phyloP scores from a whole-genome alignment of 2,888 invertebrate species.

The Gasteruption jaculator region DNA sequence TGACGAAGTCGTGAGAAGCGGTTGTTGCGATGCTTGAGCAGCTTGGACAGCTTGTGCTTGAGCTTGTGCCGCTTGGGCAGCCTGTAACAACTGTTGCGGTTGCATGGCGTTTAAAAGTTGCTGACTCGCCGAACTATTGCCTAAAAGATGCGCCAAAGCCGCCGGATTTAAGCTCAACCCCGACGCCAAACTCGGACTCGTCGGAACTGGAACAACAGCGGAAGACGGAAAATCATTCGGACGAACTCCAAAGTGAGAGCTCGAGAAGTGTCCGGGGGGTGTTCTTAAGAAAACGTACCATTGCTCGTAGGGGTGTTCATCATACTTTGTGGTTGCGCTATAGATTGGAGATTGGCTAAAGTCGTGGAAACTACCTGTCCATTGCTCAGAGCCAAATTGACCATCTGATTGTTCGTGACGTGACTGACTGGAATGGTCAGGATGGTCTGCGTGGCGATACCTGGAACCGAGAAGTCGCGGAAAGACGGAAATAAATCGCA shows the following conservation, averaged over 20 bases:
- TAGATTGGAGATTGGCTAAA: slow-evolving; percentile 72
- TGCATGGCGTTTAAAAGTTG: slow-evolving; percentile 72
- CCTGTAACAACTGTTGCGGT: slow-evolving; percentile 59
- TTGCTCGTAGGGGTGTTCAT: slow-evolving; percentile 55
- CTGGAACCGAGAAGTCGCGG: too few species aligned
- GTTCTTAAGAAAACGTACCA: slow-evolving; percentile 44
- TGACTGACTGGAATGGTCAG: slow-evolving; percentile 92
- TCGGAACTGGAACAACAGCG: slow-evolving; percentile 51
- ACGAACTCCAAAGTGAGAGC: background rate
- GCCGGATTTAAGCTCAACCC: slow-evolving; percentile 64
- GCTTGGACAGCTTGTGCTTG: slow-evolving; percentile 38
- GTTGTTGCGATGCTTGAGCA: slow-evolving; percentile 42
- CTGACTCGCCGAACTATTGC: slow-evolving; percentile 67
- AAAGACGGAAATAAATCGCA: too few species aligned
- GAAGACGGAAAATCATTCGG: slow-evolving; percentile 13
- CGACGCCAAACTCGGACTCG: slow-evolving; percentile 64
- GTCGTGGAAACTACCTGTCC: slow-evolving; percentile 84
- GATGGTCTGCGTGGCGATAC: slow-evolving; percentile 92
- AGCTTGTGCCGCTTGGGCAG: slow-evolving; percentile 45
- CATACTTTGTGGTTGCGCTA: slow-evolving; percentile 69
- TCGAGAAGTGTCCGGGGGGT: background rate
- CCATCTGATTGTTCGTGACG: slow-evolving; percentile 72
- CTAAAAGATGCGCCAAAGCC: slow-evolving; percentile 68
- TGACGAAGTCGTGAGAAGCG: slow-evolving; percentile 45
- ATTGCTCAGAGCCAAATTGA: slow-evolving; percentile 77